These are phyloP conservation scores for Leucozona laternaria DNA, from an alignment of 2,888 invertebrate genomes.

Conservation along the genomic window DNA sequence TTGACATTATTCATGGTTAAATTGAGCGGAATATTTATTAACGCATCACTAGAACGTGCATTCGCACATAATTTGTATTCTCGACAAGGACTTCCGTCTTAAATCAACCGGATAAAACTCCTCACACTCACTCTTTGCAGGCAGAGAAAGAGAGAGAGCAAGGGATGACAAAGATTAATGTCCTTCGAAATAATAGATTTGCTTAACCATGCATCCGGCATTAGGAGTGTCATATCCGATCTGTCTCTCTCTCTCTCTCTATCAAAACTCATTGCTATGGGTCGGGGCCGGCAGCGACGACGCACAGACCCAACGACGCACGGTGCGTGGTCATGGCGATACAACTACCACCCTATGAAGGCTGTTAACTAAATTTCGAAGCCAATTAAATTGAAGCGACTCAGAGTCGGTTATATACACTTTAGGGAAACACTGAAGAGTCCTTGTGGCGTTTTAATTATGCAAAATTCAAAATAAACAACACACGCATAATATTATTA, in stretches of 20 bases:
- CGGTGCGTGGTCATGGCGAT: too few relatives aligned
- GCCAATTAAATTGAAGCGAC: constrained; percentile 43
- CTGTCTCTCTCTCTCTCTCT: background rate
- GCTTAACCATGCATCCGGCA: constrained; percentile 22
- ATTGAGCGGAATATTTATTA: constrained; percentile 43
- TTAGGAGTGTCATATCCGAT: constrained; percentile 47
- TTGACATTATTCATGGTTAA: constrained; percentile 34
- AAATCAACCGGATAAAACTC: constrained; percentile 38
- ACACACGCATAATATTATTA: constrained; percentile 62
- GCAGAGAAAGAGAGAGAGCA: background rate
- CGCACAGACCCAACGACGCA: background rate
- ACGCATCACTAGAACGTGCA: constrained; percentile 57
- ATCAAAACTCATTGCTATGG: constrained; percentile 24
- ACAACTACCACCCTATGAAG: background rate
- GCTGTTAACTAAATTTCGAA: constrained; percentile 54
- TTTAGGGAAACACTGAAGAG: constrained; percentile 22
- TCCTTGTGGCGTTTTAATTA: constrained; percentile 64
- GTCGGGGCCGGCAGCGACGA: background rate
- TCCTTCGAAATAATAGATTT: constrained; percentile 30
- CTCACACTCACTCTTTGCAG: background rate
- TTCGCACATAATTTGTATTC: constrained; percentile 67
- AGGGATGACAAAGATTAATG: constrained; percentile 39
- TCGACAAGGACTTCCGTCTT: constrained; percentile 47
- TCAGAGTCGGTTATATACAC: background rate
- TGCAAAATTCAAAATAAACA: constrained; percentile 56